Evolutionary conservation across 2,888 invertebrate genomes (phyloP), one percentile per base, ranked within the genome.

Genomic region (Drymonia ruficornis): DNA sequence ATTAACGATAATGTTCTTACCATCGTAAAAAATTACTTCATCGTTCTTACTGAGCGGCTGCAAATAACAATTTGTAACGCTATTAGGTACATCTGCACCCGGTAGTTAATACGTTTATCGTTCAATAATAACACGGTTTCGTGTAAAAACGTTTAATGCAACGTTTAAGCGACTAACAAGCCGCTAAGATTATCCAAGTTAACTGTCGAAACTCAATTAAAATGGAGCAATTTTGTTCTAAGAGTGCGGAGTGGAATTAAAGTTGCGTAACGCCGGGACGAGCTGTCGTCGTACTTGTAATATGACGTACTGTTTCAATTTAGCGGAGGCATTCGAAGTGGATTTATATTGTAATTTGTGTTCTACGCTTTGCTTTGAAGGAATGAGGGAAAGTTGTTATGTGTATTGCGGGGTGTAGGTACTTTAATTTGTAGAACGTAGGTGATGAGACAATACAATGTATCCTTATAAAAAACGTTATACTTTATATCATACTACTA

Each of bases 1-100:
- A 81, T 78, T 83, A 84, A 80, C 81, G 82, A 83, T 87, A 82
- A 87, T 80, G 81, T 77, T 76, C 72, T 74, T 76, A 70, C 71
- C 74, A 75, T 75, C 84, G 79, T 89, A 88, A 88, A 89, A 86
- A 82, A 45, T 60, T 78, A 81, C 78, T 87, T 89, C 86, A 89
- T 83, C 78, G 81, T 69, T 64, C 63, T 72, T 75, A 72, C 76
- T 78, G 78, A 77, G 77, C 81, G 79, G 74, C 78, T 73, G 83
- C 83, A 87, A 88, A 89, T 87, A 90, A 89, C 86, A 87, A 86
- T 87, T 86, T 84, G 75, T 78, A 73, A 65, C 72, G 78, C 79
- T 78, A 75, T 86, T 84, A 75, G 70, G 78, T 84, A 85, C 89
- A 87, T 83, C 83, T 83, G 83, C 79, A 81, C 78, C 67, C 34